Evolutionary conservation across 2,797 vertebrate species (phyloP).

Genomic region (Apogon hyalosoma): DNA sequence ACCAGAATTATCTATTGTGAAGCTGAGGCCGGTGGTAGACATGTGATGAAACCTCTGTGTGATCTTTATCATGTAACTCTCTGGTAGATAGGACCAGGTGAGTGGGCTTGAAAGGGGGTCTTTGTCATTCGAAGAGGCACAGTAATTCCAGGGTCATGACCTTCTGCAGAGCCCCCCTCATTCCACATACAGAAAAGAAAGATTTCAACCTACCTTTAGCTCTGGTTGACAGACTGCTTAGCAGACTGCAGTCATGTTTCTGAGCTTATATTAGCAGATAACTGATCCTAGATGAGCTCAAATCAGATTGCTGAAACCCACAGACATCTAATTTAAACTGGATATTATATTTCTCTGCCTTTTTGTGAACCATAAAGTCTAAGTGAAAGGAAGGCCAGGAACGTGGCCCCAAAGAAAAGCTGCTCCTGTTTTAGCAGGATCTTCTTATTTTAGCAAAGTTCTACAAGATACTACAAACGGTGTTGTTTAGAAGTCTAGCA

Average conservation of each 20-base stretch:
- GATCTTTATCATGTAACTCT: slow-evolving; percentile 57
- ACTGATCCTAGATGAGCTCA: neutral
- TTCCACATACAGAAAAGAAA: slow-evolving; percentile 72
- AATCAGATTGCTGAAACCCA: slow-evolving; percentile 1
- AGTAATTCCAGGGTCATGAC: slow-evolving; percentile 73
- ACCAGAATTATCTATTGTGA: slow-evolving; percentile 40
- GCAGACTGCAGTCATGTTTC: slow-evolving; percentile 6
- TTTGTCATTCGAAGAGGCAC: slow-evolving; percentile 71
- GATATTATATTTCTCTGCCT: neutral
- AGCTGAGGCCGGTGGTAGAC: slow-evolving; percentile 27
- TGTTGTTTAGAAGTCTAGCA: slow-evolving; percentile 17
- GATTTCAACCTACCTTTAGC: slow-evolving; percentile 33
- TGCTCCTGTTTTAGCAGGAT: neutral
- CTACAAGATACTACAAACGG: slow-evolving; percentile 3
- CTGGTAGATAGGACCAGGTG: slow-evolving; percentile 59
- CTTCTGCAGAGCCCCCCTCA: slow-evolving; percentile 55
- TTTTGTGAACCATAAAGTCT: neutral
- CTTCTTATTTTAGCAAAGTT: slow-evolving; percentile 12
- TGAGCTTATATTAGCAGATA: neutral
- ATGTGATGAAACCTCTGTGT: slow-evolving; percentile 51
- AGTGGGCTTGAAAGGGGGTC: slow-evolving; percentile 70
- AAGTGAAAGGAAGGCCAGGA: neutral
- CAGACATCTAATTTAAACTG: neutral
- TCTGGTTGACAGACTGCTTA: slow-evolving; percentile 2
- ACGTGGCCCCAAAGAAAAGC: neutral